These are phyloP conservation scores for Euzetes globulus DNA, from an alignment of 2,888 invertebrate genomes.

Conservation along the genomic window DNA sequence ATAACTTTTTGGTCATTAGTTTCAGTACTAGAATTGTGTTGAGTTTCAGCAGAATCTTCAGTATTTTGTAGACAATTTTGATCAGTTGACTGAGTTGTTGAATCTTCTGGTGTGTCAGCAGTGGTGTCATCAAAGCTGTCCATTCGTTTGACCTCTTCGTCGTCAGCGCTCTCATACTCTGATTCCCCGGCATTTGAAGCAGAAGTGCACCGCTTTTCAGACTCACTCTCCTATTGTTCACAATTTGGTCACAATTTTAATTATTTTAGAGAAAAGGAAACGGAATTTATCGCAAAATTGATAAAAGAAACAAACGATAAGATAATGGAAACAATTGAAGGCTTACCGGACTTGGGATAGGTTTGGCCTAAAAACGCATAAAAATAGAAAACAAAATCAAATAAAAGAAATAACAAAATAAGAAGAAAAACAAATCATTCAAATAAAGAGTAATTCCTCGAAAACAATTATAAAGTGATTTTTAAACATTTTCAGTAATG, in stretches of 20 bases:
- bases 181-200: constrained; percentile 42
- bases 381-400: constrained; percentile 29
- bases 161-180: constrained; percentile 46
- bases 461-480: not conserved
- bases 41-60: not conserved
- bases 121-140: constrained; percentile 29
- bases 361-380: not conserved
- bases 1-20: too few species aligned
- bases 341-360: constrained; percentile 32
- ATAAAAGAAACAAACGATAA: constrained; percentile 17
- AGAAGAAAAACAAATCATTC: not conserved
- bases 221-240: constrained; percentile 29
- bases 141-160: constrained; percentile 41
- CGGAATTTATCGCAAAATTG: not conserved
- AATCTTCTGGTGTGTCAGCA: not conserved
- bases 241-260: not conserved
- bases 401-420: not conserved
- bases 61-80: too few species aligned
- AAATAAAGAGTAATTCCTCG: not conserved
- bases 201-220: constrained; percentile 31
- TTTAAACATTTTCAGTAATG: not conserved
- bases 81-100: constrained; percentile 14
- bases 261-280: not conserved
- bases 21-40: too few species aligned
- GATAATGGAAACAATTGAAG: constrained; percentile 3